Conservation (phyloP, 1,140 invertebrate genomes). For the Paraescarpia echinospica region DNA sequence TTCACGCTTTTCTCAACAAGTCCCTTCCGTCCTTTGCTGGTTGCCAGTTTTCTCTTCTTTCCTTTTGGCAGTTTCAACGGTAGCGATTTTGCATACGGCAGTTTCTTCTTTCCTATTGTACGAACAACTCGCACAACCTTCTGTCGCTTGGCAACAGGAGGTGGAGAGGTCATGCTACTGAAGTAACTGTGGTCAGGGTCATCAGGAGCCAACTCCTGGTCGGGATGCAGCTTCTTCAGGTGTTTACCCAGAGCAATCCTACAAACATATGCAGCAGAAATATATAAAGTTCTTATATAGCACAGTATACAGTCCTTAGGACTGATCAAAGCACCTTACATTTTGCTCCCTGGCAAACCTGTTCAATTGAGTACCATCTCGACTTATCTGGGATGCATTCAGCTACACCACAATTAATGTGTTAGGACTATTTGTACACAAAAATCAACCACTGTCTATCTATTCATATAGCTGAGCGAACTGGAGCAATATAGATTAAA, state of each 20-base stretch:
- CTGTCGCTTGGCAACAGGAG: background rate
- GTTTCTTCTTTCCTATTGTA: background rate
- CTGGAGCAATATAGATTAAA: no score
- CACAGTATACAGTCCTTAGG: no score
- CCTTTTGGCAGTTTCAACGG: background rate
- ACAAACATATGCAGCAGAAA: background rate
- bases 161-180: background rate
- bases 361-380: no score
- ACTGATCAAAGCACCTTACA: no score
- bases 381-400: no score
- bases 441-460: no score
- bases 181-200: background rate
- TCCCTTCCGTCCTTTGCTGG: background rate
- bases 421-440: no score
- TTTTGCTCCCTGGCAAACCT: no score
- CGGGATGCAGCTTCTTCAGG: background rate
- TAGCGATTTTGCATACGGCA: background rate
- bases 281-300: no score
- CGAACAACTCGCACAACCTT: background rate
- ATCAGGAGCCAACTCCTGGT: background rate
- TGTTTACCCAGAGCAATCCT: background rate
- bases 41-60: background rate
- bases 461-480: no score
- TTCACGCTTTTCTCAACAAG: background rate
- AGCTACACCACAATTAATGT: no score